A percentile compares a stretch with the other conserved stretches of the same genome.
Evolutionary conservation across 2,113 vertebrate genomes (phyloP).

Genomic region (Ondatra zibethicus): DNA sequence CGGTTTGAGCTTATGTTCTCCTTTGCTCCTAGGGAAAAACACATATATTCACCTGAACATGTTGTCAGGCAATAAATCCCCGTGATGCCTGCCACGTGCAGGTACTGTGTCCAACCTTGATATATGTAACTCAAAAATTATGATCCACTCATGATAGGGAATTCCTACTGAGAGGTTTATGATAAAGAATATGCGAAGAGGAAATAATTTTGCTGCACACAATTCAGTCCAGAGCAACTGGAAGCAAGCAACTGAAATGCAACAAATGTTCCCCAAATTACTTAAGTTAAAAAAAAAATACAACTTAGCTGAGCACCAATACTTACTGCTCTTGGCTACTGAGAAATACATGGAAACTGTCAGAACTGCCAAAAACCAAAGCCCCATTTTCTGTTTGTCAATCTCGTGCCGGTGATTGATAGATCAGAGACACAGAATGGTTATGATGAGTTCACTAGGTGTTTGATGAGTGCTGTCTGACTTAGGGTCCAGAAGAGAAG

Average conservation of each 20-base stretch:
- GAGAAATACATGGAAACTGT: background rate
- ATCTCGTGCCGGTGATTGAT: background rate
- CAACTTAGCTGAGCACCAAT: constrained; percentile 1
- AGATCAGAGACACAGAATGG: rapidly evolving
- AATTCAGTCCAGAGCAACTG: background rate
- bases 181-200: background rate
- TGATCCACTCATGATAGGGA: background rate
- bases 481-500: background rate
- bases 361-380: background rate
- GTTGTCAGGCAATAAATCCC: background rate
- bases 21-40: background rate
- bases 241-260: background rate
- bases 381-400: background rate
- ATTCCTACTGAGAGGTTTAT: background rate
- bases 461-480: background rate
- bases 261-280: background rate
- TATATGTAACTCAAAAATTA: background rate
- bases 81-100: rapidly evolving
- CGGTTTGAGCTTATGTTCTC: background rate
- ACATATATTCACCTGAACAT: background rate
- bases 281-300: background rate
- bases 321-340: constrained; percentile 29
- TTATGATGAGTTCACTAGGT: too few relatives aligned
- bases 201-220: background rate
- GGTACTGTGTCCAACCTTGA: background rate